Evolutionary conservation across 2,113 vertebrate species (phyloP), one percentile per base, ranked within the genome.

Genomic region (Aldabrachelys gigantea): DNA sequence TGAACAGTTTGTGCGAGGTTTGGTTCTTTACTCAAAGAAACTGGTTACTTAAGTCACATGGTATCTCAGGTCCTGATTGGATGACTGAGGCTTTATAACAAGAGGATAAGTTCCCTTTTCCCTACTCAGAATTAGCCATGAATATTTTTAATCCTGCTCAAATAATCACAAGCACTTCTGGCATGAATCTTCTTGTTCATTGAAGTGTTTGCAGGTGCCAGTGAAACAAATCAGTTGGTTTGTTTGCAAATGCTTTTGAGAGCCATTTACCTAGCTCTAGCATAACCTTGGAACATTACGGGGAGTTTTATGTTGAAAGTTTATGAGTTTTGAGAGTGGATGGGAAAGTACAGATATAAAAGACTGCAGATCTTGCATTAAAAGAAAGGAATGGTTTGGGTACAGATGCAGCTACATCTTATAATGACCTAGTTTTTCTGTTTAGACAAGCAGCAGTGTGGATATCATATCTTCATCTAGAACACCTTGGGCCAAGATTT

Each of bases 131-230:
- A 69, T 38, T 69, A 69, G 65, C 17, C 65, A 21, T 38, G 35
- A 89, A 19, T 25, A 10, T 1, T 25, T 87, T 81, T 91, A 29
- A 27, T n/a, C n/a, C 79, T 29, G 80, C 79, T 84, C 85, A 80
- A 17, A 10, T 0, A 0, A 92, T 14, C 14, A 81, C 41, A 89
- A 89, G 62, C 49, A 94, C 75, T 49, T 47, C 69, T 0, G 0
- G 65, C 7, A 16, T 56, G 62, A 92, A 38, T 41, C 47, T 2
- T 69, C 27, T 0, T 69, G 41, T 53, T 86, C 24, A 59, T 2
- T 3, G 59, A 92, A 62, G 96, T 75, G 16, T 31, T 69, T 2
- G 8, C 2, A 53, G 56, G 5, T 47, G 14, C 19, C 19, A 24
- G 19, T 76, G 62, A 83, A 29, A 22, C 24, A 78, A 21, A 80